phyloP scores from a whole-genome alignment of 2,113 vertebrate species.

The Tichodroma muraria region DNA sequence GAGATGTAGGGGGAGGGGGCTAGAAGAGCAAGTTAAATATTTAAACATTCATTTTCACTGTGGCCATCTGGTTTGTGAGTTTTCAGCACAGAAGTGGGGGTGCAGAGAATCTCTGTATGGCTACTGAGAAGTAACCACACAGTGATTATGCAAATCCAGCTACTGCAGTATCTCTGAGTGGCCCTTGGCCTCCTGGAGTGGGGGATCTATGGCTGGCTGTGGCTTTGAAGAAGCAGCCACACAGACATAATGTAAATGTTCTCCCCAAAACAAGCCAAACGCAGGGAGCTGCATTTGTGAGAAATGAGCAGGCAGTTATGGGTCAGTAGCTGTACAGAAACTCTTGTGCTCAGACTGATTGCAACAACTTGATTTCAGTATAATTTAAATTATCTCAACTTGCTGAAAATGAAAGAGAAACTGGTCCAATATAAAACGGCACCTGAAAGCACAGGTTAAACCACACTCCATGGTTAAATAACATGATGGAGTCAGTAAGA shows the following conservation, averaged over 20 bases:
- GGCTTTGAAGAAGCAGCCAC: not conserved
- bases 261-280: not conserved
- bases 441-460: slow-evolving; percentile 17
- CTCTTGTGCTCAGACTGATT: not conserved
- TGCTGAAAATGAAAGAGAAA: not conserved
- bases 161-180: not conserved
- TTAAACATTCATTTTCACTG: not conserved
- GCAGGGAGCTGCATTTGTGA: not conserved
- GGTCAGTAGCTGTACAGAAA: slow-evolving; percentile 21
- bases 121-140: not conserved
- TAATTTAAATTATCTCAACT: slow-evolving; percentile 1
- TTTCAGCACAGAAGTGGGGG: not conserved
- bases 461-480: not conserved
- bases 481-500: not conserved
- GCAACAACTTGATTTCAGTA: not conserved
- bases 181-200: not conserved
- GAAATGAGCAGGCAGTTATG: not conserved
- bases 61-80: not conserved
- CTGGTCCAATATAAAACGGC: not conserved
- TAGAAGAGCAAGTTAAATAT: not conserved
- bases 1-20: not conserved
- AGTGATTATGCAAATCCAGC: not conserved
- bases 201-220: not conserved
- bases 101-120: not conserved
- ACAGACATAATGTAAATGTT: not conserved